Base-by-base conservation (phyloP, 2,113 vertebrate species). In the Gobiocypris rarus region DNA sequence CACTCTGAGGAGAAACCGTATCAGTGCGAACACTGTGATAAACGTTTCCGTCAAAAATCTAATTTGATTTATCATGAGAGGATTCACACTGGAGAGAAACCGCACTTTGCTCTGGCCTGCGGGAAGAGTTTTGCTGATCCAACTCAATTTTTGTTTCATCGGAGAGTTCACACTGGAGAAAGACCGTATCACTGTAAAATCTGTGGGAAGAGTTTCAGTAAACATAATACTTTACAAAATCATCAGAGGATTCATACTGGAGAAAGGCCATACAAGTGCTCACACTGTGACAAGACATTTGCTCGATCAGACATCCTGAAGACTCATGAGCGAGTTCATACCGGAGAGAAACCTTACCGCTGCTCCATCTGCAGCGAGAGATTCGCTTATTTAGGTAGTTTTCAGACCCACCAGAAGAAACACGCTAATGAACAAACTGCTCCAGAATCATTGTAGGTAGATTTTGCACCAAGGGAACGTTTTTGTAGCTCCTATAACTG, bases 321-420 rank as follows among this genome's bases (percentile, higher is more conserved):
- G 50, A 52, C 15, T 17, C 63, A 65, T 8, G 63, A 34, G 28
- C 15, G 63, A 17, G 17, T 3, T 34, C 52, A 83, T 31, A 82
- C 67, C 3, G 52, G 50, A 73, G 67, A 82, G 26, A 82, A 82
- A 24, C 67, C 67, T 5, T 82, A 74, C 24, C 19, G 34, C 11
- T 86, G 87, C 41, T 54, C 41, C 9, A 31, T 82, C 26, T 84
- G 87, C 10, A 76, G 19, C 0, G 84, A 85, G 79, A 71, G 31
- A 52, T 52, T 52, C 5, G 15, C 50, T 52, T 28, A 82, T 48
- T 81, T 34, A 5, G 61, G 61, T 5, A 5, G 22, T n/a, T 43
- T 73, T 73, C 10, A 45, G 7, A 5, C 6, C 5, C 50, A 19
- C 9, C 4, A 73, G 19, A 48, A 48, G 5, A 41, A 73, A 45